Percentiles rank a stretch among this genome's conserved stretches.
Evolutionary conservation across 1,140 invertebrate genomes (phyloP).

Genomic region (Frieseomelitta varia): DNA sequence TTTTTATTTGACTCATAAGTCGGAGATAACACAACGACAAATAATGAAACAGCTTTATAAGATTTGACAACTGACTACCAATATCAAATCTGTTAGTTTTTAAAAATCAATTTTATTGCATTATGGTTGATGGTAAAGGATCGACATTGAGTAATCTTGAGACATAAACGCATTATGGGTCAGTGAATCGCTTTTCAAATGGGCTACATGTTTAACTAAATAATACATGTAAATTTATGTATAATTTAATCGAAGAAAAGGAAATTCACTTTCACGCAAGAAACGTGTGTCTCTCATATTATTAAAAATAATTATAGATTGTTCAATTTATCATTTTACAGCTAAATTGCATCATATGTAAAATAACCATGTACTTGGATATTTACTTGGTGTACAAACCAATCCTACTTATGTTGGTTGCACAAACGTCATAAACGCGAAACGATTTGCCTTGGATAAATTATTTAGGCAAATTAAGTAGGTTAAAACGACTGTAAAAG

Average conservation of each 20-base stretch:
- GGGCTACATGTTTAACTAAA: background rate
- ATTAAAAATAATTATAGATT: background rate
- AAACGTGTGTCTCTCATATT: background rate
- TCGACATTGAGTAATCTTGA: background rate
- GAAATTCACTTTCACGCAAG: background rate
- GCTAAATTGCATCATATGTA: background rate
- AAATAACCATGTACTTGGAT: background rate
- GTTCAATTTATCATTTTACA: background rate
- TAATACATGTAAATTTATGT: background rate
- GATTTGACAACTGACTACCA: background rate
- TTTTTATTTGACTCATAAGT: background rate
- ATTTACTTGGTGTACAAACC: background rate
- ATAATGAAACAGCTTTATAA: background rate
- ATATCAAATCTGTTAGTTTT: background rate
- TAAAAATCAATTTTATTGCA: background rate
- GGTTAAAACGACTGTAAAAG: constrained; percentile 42
- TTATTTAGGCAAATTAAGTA: constrained; percentile 30
- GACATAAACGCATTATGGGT: background rate
- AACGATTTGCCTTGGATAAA: constrained; percentile 10
- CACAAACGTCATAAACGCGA: constrained; percentile 2
- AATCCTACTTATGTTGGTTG: background rate
- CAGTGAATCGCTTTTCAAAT: background rate
- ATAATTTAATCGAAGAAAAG: background rate
- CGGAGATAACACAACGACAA: background rate
- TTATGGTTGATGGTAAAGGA: background rate